Evolutionary conservation across 1,140 invertebrate species (phyloP).

Genomic region (Solenopsis fugax): DNA sequence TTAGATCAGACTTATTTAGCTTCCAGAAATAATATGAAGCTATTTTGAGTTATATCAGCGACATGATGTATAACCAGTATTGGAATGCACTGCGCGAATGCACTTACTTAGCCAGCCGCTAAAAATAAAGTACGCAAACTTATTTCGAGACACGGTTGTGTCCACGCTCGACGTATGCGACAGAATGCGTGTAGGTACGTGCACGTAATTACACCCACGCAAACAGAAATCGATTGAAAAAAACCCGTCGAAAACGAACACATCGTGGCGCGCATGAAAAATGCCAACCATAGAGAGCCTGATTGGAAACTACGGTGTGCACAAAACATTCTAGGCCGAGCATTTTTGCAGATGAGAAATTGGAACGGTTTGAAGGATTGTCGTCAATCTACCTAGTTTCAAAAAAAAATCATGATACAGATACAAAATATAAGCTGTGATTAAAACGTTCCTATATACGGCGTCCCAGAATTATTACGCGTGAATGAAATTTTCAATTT

Average conservation of each 20-base stretch:
- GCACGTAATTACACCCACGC: conserved; percentile 46
- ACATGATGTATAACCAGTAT: conserved; percentile 29
- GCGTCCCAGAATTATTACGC: background rate
- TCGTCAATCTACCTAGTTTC: conserved; percentile 3
- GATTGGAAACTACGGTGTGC: conserved; percentile 29
- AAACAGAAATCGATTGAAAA: conserved; percentile 10
- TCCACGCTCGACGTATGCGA: conserved; percentile 18
- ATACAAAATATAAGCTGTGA: conserved; percentile 9
- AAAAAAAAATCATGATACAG: background rate
- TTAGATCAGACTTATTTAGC: background rate
- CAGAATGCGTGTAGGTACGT: conserved; percentile 68
- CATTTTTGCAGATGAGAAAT: conserved; percentile 30
- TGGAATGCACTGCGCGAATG: conserved; percentile 29
- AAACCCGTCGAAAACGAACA: conserved; percentile 12
- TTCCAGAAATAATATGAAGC: conserved; percentile 32
- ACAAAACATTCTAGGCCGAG: conserved; percentile 20
- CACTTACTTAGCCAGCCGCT: conserved; percentile 40
- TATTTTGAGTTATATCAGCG: conserved; percentile 51
- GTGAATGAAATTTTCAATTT: conserved; percentile 21
- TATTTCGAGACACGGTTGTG: conserved; percentile 76
- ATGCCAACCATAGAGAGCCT: conserved; percentile 19
- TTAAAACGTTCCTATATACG: background rate
- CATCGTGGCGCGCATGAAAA: conserved; percentile 44
- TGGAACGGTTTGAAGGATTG: conserved; percentile 17
- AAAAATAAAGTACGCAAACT: conserved; percentile 77